A percentile compares a stretch with the other conserved stretches of the same genome.
Evolutionary conservation across 1,140 invertebrate species (phyloP).

Genomic region (Himalopsyche phryganea): DNA sequence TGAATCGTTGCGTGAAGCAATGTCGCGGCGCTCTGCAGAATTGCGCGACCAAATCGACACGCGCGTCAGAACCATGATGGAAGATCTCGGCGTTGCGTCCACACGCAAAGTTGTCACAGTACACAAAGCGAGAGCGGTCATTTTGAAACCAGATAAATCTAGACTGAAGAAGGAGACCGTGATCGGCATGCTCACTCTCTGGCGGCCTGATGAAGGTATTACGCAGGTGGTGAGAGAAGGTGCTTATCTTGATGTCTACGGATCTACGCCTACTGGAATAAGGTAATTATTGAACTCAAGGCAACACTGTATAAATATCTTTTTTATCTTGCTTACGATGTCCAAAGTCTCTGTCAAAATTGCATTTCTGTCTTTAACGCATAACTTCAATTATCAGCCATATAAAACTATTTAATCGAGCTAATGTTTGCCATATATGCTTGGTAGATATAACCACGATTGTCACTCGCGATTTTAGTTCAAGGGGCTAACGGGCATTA

Average conservation of each 20-base stretch:
- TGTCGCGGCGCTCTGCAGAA: not conserved
- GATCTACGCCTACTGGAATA: conserved; percentile 38
- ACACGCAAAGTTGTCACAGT: conserved; percentile 5
- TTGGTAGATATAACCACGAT: too few species aligned
- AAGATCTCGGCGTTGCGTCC: not conserved
- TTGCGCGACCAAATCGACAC: conserved; percentile 11
- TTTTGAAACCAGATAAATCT: not conserved
- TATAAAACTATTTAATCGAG: too few species aligned
- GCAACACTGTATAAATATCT: too few species aligned
- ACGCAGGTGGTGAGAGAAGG: conserved; percentile 51
- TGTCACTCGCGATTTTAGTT: too few species aligned
- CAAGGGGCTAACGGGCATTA: too few species aligned
- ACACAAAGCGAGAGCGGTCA: conserved; percentile 3
- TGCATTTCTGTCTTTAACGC: too few species aligned
- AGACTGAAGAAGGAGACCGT: not conserved
- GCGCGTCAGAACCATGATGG: conserved; percentile 16
- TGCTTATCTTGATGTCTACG: conserved; percentile 44
- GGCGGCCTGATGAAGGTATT: conserved; percentile 52
- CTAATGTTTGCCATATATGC: too few species aligned
- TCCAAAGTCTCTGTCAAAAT: too few species aligned
- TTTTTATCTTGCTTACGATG: too few species aligned
- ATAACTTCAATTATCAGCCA: too few species aligned
- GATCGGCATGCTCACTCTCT: conserved; percentile 40
- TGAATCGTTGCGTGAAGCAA: conserved; percentile 4
- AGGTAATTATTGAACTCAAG: conserved; percentile 37